Base-by-base conservation (phyloP, 2,888 invertebrate genomes). In the Hipparchia semele region DNA sequence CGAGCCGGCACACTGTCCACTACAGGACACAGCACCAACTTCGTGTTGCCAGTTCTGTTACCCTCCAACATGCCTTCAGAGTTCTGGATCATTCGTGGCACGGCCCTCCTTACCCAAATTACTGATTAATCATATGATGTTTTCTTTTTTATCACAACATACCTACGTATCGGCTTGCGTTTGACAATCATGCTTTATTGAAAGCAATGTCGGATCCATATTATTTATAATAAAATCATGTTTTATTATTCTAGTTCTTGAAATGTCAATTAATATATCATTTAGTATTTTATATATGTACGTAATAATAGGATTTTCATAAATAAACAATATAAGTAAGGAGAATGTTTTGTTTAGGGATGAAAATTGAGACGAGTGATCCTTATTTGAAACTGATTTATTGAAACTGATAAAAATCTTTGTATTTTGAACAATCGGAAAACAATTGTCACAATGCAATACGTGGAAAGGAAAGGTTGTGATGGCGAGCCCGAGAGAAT, bases 11-110 rank as follows among this genome's bases (percentile, higher is more conserved):
- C 96, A 0, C 94, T 98, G 12, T 98, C 98, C 7, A 98, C 98
- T 0, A 98, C 98, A 0, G 98, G 98, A 0, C 98, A 98, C 89
- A 98, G 98, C 81, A 98, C 98, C 1, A 98, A 98, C 93, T 98
- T 98, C 85, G 97, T 98, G 53, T 94, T 98, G 61, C 94, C 97
- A 0, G 96, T 98, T 74, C 89, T 97, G 51, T 84, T 98, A 68
- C 96, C 96, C 0, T 95, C 97, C 0, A 84, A 89, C 23, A 91
- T 95, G 77, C 87, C 95, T 0, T 95, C 96, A 62, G 95, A 96
- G 78, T 97, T 96, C 87, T 98, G 98, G 98, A 97, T 98, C 79
- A 95, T 98, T 62, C 97, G 97, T 81, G 98, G 98, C 75, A 97
- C 98, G 1, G 98, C 98, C 0, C 92, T 98, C 2, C 95, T 99